A percentile compares a stretch with the other conserved stretches of the same genome.
Evolutionary conservation across 2,113 vertebrate genomes (phyloP).

Genomic region (Cyphomyrus plagiostoma): DNA sequence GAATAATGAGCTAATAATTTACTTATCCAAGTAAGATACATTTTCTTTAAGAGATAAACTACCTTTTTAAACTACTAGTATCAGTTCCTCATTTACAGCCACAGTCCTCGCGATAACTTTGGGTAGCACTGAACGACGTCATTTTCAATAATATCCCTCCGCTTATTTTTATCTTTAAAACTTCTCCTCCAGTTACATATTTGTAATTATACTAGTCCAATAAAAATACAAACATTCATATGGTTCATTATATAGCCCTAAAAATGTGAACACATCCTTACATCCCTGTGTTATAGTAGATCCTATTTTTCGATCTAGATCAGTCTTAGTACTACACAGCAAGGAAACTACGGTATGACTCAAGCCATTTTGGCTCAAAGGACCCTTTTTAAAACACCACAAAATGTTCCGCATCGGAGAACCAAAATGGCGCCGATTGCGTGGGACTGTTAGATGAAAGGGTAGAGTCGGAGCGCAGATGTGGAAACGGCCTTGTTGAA

Average conservation of each 20-base stretch:
- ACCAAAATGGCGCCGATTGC: constrained; percentile 44
- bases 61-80: not conserved
- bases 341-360: not conserved
- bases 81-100: constrained; percentile 15
- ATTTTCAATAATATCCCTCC: constrained; percentile 33
- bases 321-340: not conserved
- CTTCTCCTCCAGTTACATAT: constrained; percentile 22
- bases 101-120: constrained; percentile 29
- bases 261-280: not conserved
- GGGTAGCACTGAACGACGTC: not conserved
- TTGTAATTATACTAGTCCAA: not conserved
- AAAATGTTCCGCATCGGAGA: constrained; percentile 5
- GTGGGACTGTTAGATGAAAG: constrained; percentile 14
- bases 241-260: not conserved
- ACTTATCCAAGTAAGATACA: not conserved
- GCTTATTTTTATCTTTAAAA: constrained; percentile 28
- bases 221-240: not conserved
- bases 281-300: not conserved
- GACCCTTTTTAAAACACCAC: not conserved
- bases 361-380: constrained; percentile 48
- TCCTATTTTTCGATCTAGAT: constrained; percentile 2
- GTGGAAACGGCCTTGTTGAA: constrained; percentile 11
- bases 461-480: constrained; percentile 5
- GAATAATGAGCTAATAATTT: not conserved
- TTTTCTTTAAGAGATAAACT: not conserved